Conservation (phyloP, 2,797 vertebrate genomes). For the Syndactyla subalaris region DNA sequence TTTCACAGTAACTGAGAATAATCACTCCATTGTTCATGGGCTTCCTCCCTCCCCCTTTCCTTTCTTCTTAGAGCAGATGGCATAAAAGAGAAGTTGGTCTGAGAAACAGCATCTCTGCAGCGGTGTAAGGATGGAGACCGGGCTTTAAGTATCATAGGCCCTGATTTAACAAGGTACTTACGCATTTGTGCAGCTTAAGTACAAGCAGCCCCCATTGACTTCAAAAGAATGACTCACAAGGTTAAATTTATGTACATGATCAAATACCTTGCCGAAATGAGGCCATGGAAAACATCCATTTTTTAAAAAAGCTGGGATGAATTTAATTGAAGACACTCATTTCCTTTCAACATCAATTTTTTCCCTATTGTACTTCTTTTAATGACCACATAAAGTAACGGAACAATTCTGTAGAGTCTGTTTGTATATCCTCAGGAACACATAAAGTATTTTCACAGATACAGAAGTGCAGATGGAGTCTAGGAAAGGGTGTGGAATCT, state of each 20-base stretch:
- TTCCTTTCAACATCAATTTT: slow-evolving; percentile 39
- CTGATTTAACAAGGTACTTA: slow-evolving; percentile 43
- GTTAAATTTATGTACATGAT: slow-evolving; percentile 60
- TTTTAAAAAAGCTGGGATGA: slow-evolving; percentile 26
- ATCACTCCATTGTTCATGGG: slow-evolving; percentile 46
- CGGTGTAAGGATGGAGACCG: background rate
- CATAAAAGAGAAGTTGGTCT: slow-evolving; percentile 5
- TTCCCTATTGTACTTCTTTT: slow-evolving; percentile 30
- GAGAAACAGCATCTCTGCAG: background rate
- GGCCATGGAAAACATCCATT: slow-evolving; percentile 31
- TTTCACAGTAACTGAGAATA: slow-evolving; percentile 58
- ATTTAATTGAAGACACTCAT: slow-evolving; percentile 41
- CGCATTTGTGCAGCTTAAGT: background rate
- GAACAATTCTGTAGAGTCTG: slow-evolving; percentile 14
- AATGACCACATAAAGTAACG: slow-evolving; percentile 35
- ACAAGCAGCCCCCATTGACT: slow-evolving; percentile 25
- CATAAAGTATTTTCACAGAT: slow-evolving; percentile 31
- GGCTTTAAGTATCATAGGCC: background rate
- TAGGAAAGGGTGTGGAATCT: slow-evolving; percentile 39
- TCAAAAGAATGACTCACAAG: slow-evolving; percentile 65
- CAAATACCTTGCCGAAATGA: slow-evolving; percentile 55
- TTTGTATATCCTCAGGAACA: slow-evolving; percentile 22
- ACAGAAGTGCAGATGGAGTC: slow-evolving; percentile 17
- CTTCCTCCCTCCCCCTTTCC: slow-evolving; percentile 16
- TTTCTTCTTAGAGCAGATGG: slow-evolving; percentile 20